Conservation (phyloP, 2,113 vertebrate species). For the Platysteira castanea region DNA sequence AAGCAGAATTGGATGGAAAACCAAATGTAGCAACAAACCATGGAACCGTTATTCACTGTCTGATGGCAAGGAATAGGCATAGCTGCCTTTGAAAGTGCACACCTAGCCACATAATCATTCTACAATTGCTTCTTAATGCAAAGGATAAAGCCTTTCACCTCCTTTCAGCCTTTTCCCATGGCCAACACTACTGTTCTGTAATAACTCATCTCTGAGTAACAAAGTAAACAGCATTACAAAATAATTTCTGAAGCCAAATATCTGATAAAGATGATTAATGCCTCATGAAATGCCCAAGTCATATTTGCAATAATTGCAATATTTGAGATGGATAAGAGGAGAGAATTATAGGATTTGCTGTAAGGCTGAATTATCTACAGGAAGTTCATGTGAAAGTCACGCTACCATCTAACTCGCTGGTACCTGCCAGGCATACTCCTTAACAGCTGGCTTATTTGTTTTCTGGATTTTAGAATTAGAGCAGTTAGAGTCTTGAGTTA, state of each 20-base stretch:
- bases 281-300: constrained; percentile 25
- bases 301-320: constrained; percentile 59
- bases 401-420: background rate
- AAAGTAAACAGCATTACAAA: constrained; percentile 62
- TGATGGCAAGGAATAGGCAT: background rate
- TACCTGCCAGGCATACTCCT: constrained; percentile 3
- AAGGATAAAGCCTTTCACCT: constrained; percentile 38
- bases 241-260: constrained; percentile 52
- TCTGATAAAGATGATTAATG: constrained; percentile 64
- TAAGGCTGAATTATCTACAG: constrained; percentile 42
- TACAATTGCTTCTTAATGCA: background rate
- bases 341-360: constrained; percentile 51
- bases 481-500: background rate
- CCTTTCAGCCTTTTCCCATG: constrained; percentile 32
- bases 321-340: constrained; percentile 58
- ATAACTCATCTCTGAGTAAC: constrained; percentile 56
- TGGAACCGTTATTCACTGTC: background rate
- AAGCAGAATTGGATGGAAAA: background rate
- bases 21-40: background rate
- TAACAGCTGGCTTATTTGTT: background rate
- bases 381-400: constrained; percentile 54
- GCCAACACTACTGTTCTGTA: background rate
- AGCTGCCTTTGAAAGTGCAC: background rate
- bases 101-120: background rate
- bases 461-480: background rate